These are phyloP conservation scores for Desoria tigrina DNA, from an alignment of 2,888 invertebrate genomes.

Conservation along the genomic window DNA sequence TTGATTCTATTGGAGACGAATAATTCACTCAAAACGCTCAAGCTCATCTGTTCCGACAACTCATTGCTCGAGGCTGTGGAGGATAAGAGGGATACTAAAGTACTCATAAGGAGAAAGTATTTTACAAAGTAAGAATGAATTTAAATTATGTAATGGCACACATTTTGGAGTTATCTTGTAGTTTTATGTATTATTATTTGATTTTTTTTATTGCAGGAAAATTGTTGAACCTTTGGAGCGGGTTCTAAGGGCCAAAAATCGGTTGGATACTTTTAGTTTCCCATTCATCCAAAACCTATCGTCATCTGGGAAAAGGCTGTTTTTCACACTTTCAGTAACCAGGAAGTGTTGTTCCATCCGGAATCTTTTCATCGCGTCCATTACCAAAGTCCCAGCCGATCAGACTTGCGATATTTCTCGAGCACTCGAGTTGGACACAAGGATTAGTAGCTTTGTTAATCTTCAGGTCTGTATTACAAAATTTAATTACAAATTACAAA, in stretches of 20 bases:
- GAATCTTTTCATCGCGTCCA: constrained; percentile 46
- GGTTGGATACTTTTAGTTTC: constrained; percentile 50
- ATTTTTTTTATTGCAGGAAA: constrained; percentile 36
- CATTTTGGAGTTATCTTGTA: neutral
- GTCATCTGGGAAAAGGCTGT: constrained; percentile 36
- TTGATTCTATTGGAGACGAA: constrained; percentile 43
- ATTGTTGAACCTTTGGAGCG: constrained; percentile 43
- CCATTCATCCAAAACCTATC: constrained; percentile 47
- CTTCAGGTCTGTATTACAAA: constrained; percentile 36
- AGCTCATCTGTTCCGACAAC: constrained; percentile 45
- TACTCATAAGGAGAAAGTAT: neutral
- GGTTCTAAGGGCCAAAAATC: constrained; percentile 44
- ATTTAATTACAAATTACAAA: neutral
- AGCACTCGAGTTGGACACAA: constrained; percentile 13
- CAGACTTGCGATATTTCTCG: neutral
- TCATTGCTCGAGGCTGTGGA: constrained; percentile 21
- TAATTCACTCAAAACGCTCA: constrained; percentile 41
- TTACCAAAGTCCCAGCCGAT: constrained; percentile 28
- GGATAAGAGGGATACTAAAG: neutral
- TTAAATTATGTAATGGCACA: neutral
- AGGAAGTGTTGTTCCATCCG: constrained; percentile 35
- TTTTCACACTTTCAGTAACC: constrained; percentile 36
- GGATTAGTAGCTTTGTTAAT: constrained; percentile 28
- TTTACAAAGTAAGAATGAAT: constrained; percentile 4
- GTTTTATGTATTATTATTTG: constrained; percentile 11